Percentiles rank a stretch among this genome's conserved stretches.
Evolutionary conservation across 2,113 vertebrate species (phyloP).

Genomic region (Picathartes gymnocephalus): DNA sequence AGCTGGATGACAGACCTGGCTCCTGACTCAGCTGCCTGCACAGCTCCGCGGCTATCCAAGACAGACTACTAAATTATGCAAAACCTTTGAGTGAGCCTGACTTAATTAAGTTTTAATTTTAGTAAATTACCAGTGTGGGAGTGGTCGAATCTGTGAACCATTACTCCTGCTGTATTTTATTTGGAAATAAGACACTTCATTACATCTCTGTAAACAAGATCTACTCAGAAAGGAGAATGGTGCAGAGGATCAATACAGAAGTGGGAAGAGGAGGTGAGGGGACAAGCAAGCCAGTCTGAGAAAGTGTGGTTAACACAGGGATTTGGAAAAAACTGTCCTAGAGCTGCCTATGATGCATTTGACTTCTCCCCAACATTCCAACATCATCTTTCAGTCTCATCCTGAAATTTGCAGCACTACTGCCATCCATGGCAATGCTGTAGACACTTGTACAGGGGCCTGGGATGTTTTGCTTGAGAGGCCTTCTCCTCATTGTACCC

Average conservation of each 20-base stretch:
- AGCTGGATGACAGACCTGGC: neutral
- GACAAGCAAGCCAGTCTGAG: neutral
- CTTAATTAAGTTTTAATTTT: conserved; percentile 95
- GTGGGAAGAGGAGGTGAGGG: neutral
- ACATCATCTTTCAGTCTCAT: neutral
- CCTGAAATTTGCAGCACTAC: neutral
- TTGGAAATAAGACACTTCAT: conserved; percentile 70
- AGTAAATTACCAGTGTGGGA: conserved; percentile 79
- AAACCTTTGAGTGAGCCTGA: conserved; percentile 75
- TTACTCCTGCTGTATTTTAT: conserved; percentile 80
- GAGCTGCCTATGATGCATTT: neutral
- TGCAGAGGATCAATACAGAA: conserved; percentile 26
- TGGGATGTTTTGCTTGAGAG: neutral
- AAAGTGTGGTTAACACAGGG: neutral
- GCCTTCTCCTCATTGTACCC: neutral
- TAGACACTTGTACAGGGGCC: neutral
- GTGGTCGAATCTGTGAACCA: conserved; percentile 74
- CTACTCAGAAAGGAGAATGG: conserved; percentile 73
- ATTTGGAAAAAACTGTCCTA: neutral
- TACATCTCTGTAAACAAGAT: conserved; percentile 69
- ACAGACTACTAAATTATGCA: conserved; percentile 83
- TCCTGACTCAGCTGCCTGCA: conserved; percentile 13
- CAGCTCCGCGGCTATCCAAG: conserved; percentile 13
- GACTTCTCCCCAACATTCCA: neutral
- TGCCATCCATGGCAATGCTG: neutral